Evolutionary conservation across 2,888 invertebrate genomes (phyloP), one percentile per base, ranked within the genome.

Genomic region (Cephonodes hylas): DNA sequence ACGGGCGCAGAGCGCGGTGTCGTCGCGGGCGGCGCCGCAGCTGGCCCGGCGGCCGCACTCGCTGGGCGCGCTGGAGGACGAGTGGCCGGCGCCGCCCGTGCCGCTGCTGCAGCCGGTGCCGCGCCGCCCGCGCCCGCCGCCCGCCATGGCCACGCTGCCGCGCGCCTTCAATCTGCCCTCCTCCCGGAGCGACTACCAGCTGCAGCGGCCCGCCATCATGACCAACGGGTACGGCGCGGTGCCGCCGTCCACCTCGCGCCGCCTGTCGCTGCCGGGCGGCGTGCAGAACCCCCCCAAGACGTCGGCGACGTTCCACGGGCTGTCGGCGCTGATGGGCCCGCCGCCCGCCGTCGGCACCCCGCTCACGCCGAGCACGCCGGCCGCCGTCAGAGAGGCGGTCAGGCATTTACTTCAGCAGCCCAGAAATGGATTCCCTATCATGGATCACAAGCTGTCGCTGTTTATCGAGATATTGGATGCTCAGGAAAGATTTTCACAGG

Each of bases 381-480:
- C 94, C 5, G 94, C 95, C 23, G 95, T 95, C 27, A 91, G 95
- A 0, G 95, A 95, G 70, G 95, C 95, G 6, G 95, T 96, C 46
- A 93, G 95, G 66, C 95, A 95, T 74, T 89, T 96, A 58, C 88
- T 95, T 63, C 91, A 93, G 72, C 95, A 95, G 83, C 95, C 96
- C 13, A 91, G 96, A 64, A 96, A 96, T 80, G 96, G 96, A 22
- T 95, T 96, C 86, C 95, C 95, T 75, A 95, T 95, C 80, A 94
- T 95, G 89, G 96, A 96, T 79, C 96, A 96, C 89, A 95, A 96
- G 82, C 93, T 96, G 79, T 94, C 95, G 46, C 93, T 96, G 58
- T 96, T 96, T 89, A 95, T 96, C 82, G 96, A 96, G 79, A 96
- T 96, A 75, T 93, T 96, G 84, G 96, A 96, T 83, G 95, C 96